Evolutionary conservation across 2,888 invertebrate species (phyloP).

Genomic region (Lithodes maja): DNA sequence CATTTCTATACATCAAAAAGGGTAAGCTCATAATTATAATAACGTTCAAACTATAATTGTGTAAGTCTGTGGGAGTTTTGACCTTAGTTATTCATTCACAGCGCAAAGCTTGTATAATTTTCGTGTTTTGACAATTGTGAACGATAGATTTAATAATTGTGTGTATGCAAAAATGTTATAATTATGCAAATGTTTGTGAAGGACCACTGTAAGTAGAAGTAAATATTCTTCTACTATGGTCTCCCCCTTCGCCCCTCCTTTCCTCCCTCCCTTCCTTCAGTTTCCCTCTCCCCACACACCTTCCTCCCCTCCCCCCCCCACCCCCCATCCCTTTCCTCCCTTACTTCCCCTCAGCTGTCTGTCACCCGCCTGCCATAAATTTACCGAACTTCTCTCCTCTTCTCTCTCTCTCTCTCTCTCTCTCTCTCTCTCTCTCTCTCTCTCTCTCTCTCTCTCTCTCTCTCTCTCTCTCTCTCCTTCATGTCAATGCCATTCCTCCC

Average conservation of each 20-base stretch:
- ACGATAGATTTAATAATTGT: too few species aligned
- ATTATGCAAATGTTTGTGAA: too few species aligned
- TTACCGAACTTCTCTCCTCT: not conserved
- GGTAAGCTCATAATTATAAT: too few species aligned
- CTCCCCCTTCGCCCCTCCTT: conserved; percentile 5
- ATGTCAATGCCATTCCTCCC: not conserved
- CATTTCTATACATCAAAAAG: too few species aligned
- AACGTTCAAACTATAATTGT: too few species aligned
- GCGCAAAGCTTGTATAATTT: too few species aligned
- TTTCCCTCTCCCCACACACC: not conserved
- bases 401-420: not conserved
- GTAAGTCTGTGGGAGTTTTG: too few species aligned
- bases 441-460: not conserved
- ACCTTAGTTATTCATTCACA: too few species aligned
- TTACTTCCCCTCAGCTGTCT: not conserved
- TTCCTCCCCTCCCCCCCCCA: not conserved
- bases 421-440: not conserved
- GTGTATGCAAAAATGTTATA: too few species aligned
- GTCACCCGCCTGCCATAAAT: not conserved
- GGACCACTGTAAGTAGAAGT: too few species aligned
- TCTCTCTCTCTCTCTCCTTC: not conserved
- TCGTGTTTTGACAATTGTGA: too few species aligned
- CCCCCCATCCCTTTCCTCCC: not conserved
- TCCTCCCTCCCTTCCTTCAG: not conserved
- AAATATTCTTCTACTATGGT: not conserved